phyloP scores from a whole-genome alignment of 2,888 invertebrate species.

The Cheilosia vernalis region DNA sequence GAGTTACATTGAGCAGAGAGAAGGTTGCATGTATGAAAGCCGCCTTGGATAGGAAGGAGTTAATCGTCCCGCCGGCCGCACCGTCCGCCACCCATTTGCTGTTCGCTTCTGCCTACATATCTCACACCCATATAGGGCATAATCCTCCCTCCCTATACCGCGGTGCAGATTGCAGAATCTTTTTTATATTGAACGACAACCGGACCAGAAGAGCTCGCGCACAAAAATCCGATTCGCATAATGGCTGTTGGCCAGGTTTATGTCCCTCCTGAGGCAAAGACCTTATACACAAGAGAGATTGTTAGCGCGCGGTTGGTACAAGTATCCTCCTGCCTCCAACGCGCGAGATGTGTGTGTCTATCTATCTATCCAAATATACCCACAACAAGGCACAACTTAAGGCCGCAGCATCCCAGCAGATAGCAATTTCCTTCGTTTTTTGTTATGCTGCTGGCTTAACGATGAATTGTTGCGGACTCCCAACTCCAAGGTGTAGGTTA shows the following conservation, averaged over 20 bases:
- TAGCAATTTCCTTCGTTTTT: conserved; percentile 60
- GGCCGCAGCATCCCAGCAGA: conserved; percentile 64
- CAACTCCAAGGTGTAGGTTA: conserved; percentile 74
- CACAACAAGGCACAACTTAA: conserved; percentile 64
- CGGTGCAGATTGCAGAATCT: conserved; percentile 21
- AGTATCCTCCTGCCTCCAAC: conserved; percentile 58
- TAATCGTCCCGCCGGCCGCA: conserved; percentile 47
- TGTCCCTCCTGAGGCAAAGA: conserved; percentile 42
- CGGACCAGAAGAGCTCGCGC: conserved; percentile 62
- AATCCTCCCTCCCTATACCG: conserved; percentile 33
- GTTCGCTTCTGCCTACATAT: conserved; percentile 41
- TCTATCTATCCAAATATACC: conserved; percentile 66
- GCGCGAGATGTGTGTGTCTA: conserved; percentile 53
- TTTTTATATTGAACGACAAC: conserved; percentile 60
- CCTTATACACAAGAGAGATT: conserved; percentile 59
- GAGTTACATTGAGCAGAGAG: conserved; percentile 62
- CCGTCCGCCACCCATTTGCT: conserved; percentile 49
- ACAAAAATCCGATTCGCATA: conserved; percentile 69
- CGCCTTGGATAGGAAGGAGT: conserved; percentile 49
- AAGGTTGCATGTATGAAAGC: conserved; percentile 63
- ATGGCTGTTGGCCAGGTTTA: conserved; percentile 64
- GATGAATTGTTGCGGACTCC: conserved; percentile 70
- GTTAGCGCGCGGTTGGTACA: conserved; percentile 49
- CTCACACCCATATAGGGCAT: conserved; percentile 66
- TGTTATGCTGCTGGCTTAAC: conserved; percentile 47